Evolutionary conservation across 2,888 invertebrate genomes (phyloP).

Genomic region (Stenchaetothrips biformis): DNA sequence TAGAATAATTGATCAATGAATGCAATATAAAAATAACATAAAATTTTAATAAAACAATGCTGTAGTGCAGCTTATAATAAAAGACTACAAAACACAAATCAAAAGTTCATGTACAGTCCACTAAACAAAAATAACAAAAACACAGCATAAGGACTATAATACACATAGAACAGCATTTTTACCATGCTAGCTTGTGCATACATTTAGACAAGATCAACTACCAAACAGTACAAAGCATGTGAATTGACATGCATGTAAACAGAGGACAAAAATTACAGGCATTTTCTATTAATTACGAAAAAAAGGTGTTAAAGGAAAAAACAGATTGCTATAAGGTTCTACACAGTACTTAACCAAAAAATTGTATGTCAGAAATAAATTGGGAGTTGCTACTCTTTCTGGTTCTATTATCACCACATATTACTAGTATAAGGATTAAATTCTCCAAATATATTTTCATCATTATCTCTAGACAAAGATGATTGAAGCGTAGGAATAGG

Average conservation of each 20-base stretch:
- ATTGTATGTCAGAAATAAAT: too few species aligned
- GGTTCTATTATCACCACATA: neutral
- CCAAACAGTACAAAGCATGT: too few species aligned
- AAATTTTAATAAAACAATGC: neutral
- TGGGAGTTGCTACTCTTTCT: too few species aligned
- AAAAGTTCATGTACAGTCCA: neutral
- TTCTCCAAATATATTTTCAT: neutral
- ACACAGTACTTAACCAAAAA: too few species aligned
- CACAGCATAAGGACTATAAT: too few species aligned
- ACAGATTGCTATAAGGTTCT: neutral
- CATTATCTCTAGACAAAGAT: neutral
- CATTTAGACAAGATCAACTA: too few species aligned
- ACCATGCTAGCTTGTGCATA: too few species aligned
- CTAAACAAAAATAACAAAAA: neutral
- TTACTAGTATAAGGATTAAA: neutral
- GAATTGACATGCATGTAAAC: too few species aligned
- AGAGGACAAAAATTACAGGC: too few species aligned
- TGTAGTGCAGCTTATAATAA: neutral
- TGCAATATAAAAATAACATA: neutral
- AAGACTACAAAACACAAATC: neutral
- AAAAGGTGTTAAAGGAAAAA: slow-evolving; percentile 27
- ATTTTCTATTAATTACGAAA: neutral
- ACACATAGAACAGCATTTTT: too few species aligned
- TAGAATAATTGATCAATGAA: neutral
- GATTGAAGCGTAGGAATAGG: neutral